Percentiles rank a stretch among this genome's conserved stretches.
These are phyloP conservation scores for Gibbula magus DNA, from an alignment of 2,888 invertebrate genomes.

Conservation along the genomic window DNA sequence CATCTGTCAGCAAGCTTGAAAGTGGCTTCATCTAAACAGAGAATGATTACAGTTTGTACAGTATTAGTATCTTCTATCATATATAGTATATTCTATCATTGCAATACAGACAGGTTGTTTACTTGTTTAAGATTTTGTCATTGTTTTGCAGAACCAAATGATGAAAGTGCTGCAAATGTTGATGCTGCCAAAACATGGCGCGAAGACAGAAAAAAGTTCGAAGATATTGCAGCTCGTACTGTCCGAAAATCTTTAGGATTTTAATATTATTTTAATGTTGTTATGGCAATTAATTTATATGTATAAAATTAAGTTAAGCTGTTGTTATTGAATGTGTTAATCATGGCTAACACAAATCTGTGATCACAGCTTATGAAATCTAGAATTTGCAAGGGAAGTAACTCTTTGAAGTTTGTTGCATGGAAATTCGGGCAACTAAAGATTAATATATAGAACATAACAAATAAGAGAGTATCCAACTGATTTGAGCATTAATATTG, in stretches of 20 bases:
- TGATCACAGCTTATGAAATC: not conserved
- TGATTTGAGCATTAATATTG: too few species aligned
- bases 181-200: constrained; percentile 99
- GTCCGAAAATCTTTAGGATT: constrained; percentile 88
- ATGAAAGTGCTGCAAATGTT: constrained; percentile 99
- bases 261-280: constrained; percentile 24
- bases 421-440: too few species aligned
- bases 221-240: constrained; percentile 91
- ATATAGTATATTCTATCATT: not conserved
- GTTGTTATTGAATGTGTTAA: not conserved
- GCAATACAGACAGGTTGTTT: not conserved
- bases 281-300: too few species aligned
- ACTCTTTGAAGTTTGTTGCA: not conserved
- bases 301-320: too few species aligned
- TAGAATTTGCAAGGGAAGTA: not conserved
- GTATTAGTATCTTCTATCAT: not conserved
- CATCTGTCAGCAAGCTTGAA: too few species aligned
- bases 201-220: constrained; percentile 94
- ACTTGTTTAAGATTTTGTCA: not conserved
- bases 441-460: too few species aligned
- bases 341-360: not conserved
- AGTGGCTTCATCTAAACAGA: too few species aligned
- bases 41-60: too few species aligned
- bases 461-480: too few species aligned
- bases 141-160: constrained; percentile 89